Conservation (phyloP, 1,140 invertebrate species). For the Calliphora vicina region DNA sequence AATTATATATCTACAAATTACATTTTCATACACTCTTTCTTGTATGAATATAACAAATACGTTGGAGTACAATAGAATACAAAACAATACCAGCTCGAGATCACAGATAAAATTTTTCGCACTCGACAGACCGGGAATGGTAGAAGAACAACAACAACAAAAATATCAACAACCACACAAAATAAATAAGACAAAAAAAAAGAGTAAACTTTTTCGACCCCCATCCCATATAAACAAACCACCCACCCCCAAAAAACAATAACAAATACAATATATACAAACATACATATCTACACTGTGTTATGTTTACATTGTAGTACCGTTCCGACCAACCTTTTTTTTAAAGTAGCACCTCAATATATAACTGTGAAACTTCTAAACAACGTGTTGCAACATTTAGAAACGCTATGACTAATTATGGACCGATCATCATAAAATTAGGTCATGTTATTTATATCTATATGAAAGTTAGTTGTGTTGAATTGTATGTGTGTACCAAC, state of each 20-base stretch:
- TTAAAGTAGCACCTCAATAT: no score
- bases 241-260: neutral
- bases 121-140: neutral
- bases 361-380: no score
- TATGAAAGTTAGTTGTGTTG: no score
- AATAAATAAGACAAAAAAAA: neutral
- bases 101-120: conserved; percentile 5
- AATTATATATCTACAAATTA: neutral
- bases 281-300: neutral
- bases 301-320: neutral
- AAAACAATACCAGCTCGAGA: neutral
- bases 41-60: neutral
- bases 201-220: neutral
- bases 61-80: neutral
- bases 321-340: neutral
- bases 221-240: conserved; percentile 8
- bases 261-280: neutral
- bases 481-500: no score
- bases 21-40: no score
- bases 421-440: no score
- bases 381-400: no score
- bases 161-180: neutral
- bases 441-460: no score
- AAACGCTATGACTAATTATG: no score
- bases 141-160: neutral